phyloP scores from a whole-genome alignment of 2,113 vertebrate genomes.

The Hydrochoerus hydrochaeris region DNA sequence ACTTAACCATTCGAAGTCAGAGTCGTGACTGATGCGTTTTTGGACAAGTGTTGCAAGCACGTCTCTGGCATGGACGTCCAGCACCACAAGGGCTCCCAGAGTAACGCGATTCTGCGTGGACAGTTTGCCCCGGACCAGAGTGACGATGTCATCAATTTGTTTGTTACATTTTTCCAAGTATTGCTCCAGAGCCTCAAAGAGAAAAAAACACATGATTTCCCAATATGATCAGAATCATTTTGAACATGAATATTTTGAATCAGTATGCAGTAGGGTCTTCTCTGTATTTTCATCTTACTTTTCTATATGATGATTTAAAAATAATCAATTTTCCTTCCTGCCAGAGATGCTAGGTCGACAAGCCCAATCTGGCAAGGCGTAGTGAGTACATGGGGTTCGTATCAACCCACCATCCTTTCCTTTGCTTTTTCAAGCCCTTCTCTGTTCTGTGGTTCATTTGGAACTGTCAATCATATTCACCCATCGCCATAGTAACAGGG shows the following conservation, averaged over 20 bases:
- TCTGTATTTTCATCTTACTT: neutral
- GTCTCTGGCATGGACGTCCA: constrained; percentile 93
- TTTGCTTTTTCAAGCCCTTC: neutral
- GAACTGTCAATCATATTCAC: neutral
- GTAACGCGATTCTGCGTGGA: constrained; percentile 94
- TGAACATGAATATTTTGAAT: neutral
- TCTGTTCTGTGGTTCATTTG: neutral
- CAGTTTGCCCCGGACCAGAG: constrained; percentile 91
- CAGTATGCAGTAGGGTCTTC: neutral
- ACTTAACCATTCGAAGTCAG: constrained; percentile 94
- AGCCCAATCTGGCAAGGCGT: neutral
- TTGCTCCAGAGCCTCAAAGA: constrained; percentile 86
- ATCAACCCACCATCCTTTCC: neutral
- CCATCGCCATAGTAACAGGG: neutral
- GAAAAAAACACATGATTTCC: neutral
- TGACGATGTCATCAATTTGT: constrained; percentile 93
- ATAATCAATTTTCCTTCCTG: neutral
- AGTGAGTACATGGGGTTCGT: neutral
- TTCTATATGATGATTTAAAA: neutral
- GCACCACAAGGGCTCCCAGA: constrained; percentile 92
- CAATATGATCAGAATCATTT: neutral
- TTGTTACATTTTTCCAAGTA: constrained; percentile 91
- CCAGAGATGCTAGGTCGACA: neutral
- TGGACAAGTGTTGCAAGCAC: constrained; percentile 89
- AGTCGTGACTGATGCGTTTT: constrained; percentile 90